Evolutionary conservation across 1,140 invertebrate genomes (phyloP), one percentile per base, ranked within the genome.

Genomic region (Drosophila subobscura): DNA sequence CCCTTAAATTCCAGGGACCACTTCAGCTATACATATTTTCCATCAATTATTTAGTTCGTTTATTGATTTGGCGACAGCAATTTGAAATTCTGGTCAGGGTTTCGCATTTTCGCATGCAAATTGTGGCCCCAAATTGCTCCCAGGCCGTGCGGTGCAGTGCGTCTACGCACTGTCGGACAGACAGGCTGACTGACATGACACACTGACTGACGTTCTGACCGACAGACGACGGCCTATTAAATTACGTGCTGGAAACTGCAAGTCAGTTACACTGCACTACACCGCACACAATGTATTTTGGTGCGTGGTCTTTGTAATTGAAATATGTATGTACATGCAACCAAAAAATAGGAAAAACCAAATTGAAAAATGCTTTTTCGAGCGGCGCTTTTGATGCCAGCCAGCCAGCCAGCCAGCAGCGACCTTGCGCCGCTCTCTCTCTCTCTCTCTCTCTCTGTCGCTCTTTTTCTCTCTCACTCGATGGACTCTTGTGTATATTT

Each of bases 381-480:
- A 54, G 72, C 68, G 78, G 79, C 72, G 29, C 65, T 64, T 83
- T 84, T 84, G 79, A 84, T 75, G 75, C 45, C 40, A 79, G 75
- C 45, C 40, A 10, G 75, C 45, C 40, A 79, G 75, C 45, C 40
- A 10, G 37, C 42, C 12, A 20, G 29, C 51, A 64, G 79, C 70
- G 79, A 84, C 79, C 79, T 80, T 80, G 71, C 66, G 52, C 42
- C 52, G 64, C 54, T 47, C 40, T 45, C 44, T 37, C 20, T 25
- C 50, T 3, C 5, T 27, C 47, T 33, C 44, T 27, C 14, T 14
- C 22, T 37, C 37, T 23, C 27, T 5, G 22, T 40, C 14, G 16
- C 23, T 29, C 42, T 50, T 44, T 42, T 58, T 44, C 51, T 41
- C 7, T 37, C 14, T 52, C 12, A 5, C 33, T 44, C 53, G 12